Evolutionary conservation across 2,888 invertebrate species (phyloP), one percentile per base, ranked within the genome.

Genomic region (Allophyes oxyacanthae): DNA sequence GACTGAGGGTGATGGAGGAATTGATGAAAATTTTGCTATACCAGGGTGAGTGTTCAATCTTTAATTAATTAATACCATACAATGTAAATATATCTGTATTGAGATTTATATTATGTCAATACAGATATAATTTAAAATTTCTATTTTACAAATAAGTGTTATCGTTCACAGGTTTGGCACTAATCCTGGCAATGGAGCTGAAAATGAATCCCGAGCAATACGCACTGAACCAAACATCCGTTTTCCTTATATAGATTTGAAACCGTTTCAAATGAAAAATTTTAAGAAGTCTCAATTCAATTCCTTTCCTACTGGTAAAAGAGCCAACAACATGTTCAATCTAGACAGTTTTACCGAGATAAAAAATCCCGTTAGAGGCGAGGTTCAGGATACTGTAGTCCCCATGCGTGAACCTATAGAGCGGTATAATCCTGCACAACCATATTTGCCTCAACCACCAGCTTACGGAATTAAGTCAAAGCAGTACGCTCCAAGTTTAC

Each of bases 381-480:
- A 94, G 78, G 90, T 88, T 32, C 89, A 94, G 72, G 93, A 94
- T 51, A 69, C 85, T 1, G 76, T 49, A 1, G 76, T 72, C 5
- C 64, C 79, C 13, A 66, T 76, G 66, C 80, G 79, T 34, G 84
- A 86, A 46, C 84, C 84, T 5, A 80, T 93, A 46, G 94, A 94
- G 60, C 85, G 94, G 13, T 94, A 92, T 65, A 94, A 94, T 75
- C 92, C 94, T n/a, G 94, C 94, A 3, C 92, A 94, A 66, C 92
- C 94, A 1, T 92, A 94, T 75, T 82, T 94, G 56, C 92, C 92
- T 0, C 83, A 83, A 15, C 40, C 45, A 36, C 77, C 80, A n/a
- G 77, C 72, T 13, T 91, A 90, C 55, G 89, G 88, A 7, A 81
- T 75, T 55, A 88, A 88, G 56, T 82, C 88, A n/a, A 88, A 91